Evolutionary conservation across 2,113 vertebrate species (phyloP), one percentile per base, ranked within the genome.

Genomic region (Tragelaphus buxtoni): DNA sequence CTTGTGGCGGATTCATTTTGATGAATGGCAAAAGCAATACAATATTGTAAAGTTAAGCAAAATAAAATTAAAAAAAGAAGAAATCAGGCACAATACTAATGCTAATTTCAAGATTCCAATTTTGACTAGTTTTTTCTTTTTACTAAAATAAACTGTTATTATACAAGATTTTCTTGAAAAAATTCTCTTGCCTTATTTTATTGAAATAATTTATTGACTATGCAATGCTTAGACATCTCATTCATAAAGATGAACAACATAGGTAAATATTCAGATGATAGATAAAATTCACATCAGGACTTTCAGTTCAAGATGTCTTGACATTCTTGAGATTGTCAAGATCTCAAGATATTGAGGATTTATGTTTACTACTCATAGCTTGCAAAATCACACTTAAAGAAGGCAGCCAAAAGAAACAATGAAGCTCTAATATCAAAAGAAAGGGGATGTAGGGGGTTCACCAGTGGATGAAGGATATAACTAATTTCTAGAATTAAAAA

Each of bases 401-500:
- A 95, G 12, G 10, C 28, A 91, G 49, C 17, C 45, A 96, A 85
- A 97, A 86, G 45, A 58, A 72, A 84, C 16, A 81, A 91, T 63
- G 89, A 90, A 56, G 39, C 6, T 58, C 51, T 81, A 88, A 72
- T 17, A 86, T 28, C 51, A 94, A 63, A 85, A 82, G 74, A 13
- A 80, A 97, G 85, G 61, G 28, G 11, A 96, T 94, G 24, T 11
- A 55, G 18, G 72, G 53, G 32, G 58, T 79, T 91, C 30, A 79
- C 20, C 11, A 88, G 45, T 77, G 7, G n/a, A 92, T 85, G 45
- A 91, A 91, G 88, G 58, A 81, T 14, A n/a, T 30, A 91, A 93
- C 14, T 82, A 58, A 88, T 79, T 94, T 93, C 51, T 91, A 97
- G 35, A 91, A 91, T 95, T 93, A 85, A 96, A 95, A 96, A 95